A percentile compares a stretch with the other conserved stretches of the same genome.
Evolutionary conservation across 2,797 vertebrate species (phyloP).

Genomic region (Anguilla obscura): DNA sequence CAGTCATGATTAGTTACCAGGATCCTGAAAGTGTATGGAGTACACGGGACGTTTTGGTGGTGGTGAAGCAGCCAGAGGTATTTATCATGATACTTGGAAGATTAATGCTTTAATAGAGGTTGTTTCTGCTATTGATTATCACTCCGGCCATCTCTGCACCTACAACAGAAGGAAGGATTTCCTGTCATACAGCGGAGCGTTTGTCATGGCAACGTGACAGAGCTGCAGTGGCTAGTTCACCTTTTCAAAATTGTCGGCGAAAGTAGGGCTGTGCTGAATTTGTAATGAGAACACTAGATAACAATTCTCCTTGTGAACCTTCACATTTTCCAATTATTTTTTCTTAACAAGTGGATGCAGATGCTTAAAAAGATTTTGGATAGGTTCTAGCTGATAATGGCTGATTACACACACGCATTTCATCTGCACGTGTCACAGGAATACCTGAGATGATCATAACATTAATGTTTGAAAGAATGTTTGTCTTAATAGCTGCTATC

Average conservation of each 20-base stretch:
- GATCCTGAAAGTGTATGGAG: neutral
- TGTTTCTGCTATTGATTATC: constrained; percentile 23
- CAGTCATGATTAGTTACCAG: neutral
- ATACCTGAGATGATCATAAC: neutral
- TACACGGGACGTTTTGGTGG: neutral
- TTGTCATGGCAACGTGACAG: constrained; percentile 13
- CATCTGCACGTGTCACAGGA: neutral
- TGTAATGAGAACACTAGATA: neutral
- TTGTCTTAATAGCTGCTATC: too few relatives aligned
- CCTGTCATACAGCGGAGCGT: neutral
- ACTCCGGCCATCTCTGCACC: neutral
- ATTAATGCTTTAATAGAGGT: constrained; percentile 15
- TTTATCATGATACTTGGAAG: constrained; percentile 8
- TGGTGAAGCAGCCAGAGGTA: neutral
- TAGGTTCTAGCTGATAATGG: neutral
- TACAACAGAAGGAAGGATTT: constrained; percentile 23
- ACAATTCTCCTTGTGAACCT: neutral
- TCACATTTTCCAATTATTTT: constrained; percentile 1
- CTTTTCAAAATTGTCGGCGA: constrained; percentile 15
- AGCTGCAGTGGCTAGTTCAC: neutral
- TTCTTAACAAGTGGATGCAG: neutral
- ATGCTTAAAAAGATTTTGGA: neutral
- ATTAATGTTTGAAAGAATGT: neutral
- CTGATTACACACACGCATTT: neutral
- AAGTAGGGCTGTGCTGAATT: constrained; percentile 1